These are phyloP conservation scores for Rhynchonycteris naso DNA, from an alignment of 2,797 vertebrate species.

Conservation along the genomic window DNA sequence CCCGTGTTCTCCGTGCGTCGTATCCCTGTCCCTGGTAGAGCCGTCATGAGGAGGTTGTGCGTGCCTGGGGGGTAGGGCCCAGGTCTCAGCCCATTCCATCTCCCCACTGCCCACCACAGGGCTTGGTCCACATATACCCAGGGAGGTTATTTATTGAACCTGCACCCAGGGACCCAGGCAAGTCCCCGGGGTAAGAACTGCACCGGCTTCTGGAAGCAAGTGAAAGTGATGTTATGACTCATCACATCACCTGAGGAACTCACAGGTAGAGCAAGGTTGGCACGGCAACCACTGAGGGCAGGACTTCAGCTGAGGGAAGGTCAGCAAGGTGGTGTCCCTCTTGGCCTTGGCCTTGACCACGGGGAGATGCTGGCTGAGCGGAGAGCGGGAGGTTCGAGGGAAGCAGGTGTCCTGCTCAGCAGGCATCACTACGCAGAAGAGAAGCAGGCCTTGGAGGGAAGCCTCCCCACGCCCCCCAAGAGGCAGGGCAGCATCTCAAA, in stretches of 20 bases:
- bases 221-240: no score
- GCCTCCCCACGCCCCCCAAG: no score
- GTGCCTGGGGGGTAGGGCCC: neutral
- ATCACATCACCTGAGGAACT: neutral
- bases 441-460: neutral
- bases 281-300: neutral
- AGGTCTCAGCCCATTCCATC: no score
- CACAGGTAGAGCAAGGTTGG: no score
- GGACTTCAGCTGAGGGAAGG: no score
- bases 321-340: fast-evolving
- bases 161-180: fast-evolving
- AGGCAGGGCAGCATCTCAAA: fast-evolving
- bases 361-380: fast-evolving
- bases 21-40: fast-evolving
- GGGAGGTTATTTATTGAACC: fast-evolving
- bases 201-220: neutral
- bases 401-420: neutral
- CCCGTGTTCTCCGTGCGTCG: fast-evolving
- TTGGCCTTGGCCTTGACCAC: neutral
- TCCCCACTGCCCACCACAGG: no score
- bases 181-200: neutral
- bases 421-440: neutral
- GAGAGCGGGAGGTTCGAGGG: neutral
- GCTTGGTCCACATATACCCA: no score
- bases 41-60: fast-evolving